These are phyloP conservation scores for Anoplius nigerrimus DNA, from an alignment of 2,888 invertebrate genomes.

Conservation along the genomic window DNA sequence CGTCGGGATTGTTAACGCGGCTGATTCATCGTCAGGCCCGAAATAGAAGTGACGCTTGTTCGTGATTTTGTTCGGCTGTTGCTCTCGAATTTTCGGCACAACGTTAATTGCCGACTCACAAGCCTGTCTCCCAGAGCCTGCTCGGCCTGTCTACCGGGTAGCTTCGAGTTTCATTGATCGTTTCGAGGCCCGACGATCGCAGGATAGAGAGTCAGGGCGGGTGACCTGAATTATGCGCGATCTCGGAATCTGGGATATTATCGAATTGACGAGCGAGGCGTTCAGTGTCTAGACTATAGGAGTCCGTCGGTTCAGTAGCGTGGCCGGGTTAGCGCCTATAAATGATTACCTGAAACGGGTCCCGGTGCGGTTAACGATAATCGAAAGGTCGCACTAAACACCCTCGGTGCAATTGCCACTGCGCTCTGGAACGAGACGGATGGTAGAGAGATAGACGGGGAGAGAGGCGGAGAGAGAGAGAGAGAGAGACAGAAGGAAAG, in stretches of 20 bases:
- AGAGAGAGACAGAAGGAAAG: slow-evolving; percentile 31
- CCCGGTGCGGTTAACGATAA: slow-evolving; percentile 43
- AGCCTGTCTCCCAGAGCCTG: slow-evolving; percentile 9
- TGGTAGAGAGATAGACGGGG: slow-evolving; percentile 27
- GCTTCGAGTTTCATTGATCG: too few species aligned
- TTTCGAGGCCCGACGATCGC: too few species aligned
- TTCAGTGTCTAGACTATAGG: too few species aligned
- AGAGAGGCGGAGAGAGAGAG: slow-evolving; percentile 18
- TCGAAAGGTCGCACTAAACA: slow-evolving; percentile 53
- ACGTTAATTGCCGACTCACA: slow-evolving; percentile 35
- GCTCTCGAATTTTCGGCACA: slow-evolving; percentile 49
- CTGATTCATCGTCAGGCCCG: slow-evolving; percentile 62
- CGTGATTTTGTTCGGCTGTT: slow-evolving; percentile 54
- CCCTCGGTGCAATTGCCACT: slow-evolving; percentile 46
- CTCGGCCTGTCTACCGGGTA: background rate
- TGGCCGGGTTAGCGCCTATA: too few species aligned
- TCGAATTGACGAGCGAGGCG: too few species aligned
- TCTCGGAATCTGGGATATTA: too few species aligned
- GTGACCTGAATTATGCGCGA: too few species aligned
- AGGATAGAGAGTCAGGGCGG: too few species aligned
- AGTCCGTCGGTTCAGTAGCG: too few species aligned
- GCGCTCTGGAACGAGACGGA: slow-evolving; percentile 42
- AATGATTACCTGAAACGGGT: slow-evolving; percentile 20
- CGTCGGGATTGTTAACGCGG: slow-evolving; percentile 33
- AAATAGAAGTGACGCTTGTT: slow-evolving; percentile 68